These are phyloP conservation scores for Hyaena hyaena DNA, from an alignment of 2,113 vertebrate species.

Conservation along the genomic window DNA sequence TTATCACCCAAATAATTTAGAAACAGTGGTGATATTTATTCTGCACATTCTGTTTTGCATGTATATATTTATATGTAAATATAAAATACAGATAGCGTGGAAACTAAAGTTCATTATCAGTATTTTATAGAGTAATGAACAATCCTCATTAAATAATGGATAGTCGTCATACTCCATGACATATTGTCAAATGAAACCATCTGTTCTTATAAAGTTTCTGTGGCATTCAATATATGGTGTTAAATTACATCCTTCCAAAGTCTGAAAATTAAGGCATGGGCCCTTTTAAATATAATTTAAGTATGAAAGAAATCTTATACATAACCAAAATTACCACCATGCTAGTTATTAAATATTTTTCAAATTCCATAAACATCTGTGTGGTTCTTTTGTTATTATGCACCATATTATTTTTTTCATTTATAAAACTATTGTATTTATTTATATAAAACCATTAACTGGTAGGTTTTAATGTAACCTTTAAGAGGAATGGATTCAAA, in stretches of 20 bases:
- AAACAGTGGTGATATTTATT: neutral
- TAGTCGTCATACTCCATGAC: neutral
- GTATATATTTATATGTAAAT: neutral
- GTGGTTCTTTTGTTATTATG: neutral
- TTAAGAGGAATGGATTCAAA: neutral
- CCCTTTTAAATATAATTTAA: neutral
- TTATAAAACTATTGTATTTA: neutral
- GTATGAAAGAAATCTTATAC: neutral
- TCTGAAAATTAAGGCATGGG: neutral
- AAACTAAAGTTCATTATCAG: neutral
- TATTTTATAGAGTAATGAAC: neutral
- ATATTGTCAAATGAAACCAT: neutral
- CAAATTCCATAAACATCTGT: neutral
- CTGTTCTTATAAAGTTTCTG: neutral
- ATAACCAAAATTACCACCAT: neutral
- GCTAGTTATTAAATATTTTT: neutral
- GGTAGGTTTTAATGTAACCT: neutral
- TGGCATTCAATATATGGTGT: neutral
- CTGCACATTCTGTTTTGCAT: neutral
- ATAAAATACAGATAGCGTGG: neutral
- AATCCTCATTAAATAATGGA: neutral
- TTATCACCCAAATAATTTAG: slow-evolving; percentile 10
- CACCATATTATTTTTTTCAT: neutral
- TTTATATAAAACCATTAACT: neutral
- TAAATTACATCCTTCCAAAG: neutral